These are phyloP conservation scores for Drosophila nannoptera DNA, from an alignment of 1,140 invertebrate species.

Conservation along the genomic window DNA sequence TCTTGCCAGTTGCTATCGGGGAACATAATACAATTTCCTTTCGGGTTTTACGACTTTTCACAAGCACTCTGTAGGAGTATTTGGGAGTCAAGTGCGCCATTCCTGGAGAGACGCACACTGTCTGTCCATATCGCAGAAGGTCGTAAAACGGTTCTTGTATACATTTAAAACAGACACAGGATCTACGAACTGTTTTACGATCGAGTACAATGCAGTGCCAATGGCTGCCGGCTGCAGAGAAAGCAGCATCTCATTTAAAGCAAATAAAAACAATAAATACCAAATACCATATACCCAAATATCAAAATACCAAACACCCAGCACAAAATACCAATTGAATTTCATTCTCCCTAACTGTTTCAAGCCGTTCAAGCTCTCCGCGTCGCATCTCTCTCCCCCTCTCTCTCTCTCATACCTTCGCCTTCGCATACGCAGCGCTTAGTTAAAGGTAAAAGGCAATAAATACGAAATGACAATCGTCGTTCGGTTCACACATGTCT, in stretches of 20 bases:
- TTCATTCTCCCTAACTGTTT: too few relatives aligned
- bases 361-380: too few relatives aligned
- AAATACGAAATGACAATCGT: too few relatives aligned
- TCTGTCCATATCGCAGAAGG: slow-evolving; percentile 63
- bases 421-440: too few relatives aligned
- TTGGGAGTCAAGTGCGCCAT: slow-evolving; percentile 65
- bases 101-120: slow-evolving; percentile 56
- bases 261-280: slow-evolving; percentile 72
- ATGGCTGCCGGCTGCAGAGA: slow-evolving; percentile 53
- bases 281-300: neutral
- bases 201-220: slow-evolving; percentile 17
- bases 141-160: slow-evolving; percentile 74
- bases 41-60: slow-evolving; percentile 64
- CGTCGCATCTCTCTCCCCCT: too few relatives aligned
- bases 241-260: slow-evolving; percentile 73
- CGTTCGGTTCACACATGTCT: too few relatives aligned
- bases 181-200: slow-evolving; percentile 61
- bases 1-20: slow-evolving; percentile 55
- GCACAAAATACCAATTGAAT: too few relatives aligned
- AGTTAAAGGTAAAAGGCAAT: too few relatives aligned
- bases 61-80: slow-evolving; percentile 22
- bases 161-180: slow-evolving; percentile 67
- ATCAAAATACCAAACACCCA: too few relatives aligned
- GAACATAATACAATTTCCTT: slow-evolving; percentile 52
- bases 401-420: too few relatives aligned